Evolutionary conservation across 1,140 invertebrate species (phyloP), one percentile per base, ranked within the genome.

Genomic region (Ceratoteleas bidentatus): DNA sequence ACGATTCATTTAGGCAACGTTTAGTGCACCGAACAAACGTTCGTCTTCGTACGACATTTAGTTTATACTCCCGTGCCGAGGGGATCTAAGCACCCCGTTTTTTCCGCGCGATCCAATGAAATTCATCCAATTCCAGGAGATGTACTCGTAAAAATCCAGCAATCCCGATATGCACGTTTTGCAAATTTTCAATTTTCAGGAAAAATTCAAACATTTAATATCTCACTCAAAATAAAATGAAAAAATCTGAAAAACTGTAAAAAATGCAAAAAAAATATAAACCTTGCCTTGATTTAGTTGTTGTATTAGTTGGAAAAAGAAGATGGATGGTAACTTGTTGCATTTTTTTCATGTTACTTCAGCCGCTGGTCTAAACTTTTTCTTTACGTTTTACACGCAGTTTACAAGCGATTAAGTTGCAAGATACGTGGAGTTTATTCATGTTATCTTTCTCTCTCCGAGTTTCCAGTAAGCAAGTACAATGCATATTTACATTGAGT

Each of bases 1-100:
- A 91, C 88, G 90, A 91, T 91, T 90, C 89, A 91, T 91, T 91
- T 90, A 90, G 85, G 84, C 62, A 90, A 86, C 86, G 85, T 90
- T 91, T 90, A 89, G 85, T 89, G 72, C 81, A 61, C 53, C 32
- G 64, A 77, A 54, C 80, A 72, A 79, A 76, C 68, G 66, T 83
- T 76, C 57, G 50, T 14, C 68, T 73, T 70, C 64, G 66, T 79
- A 79, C 82, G 64, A 81, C 69, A 81, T 82, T 83, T 78, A 74
- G 70, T 77, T 83, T 83, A 78, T 83, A 72, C 54, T 47, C 74
- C 50, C 70, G 74, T 78, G 74, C 69, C 10, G 52, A 50, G 57
- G 45, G 52, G 16, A 64, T 58, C 69, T 53, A 73, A 82, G 72
- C 66, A 76, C 66, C 57, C 13, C 32, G 56, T 81, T 81, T 76